Evolutionary conservation across 2,797 vertebrate species (phyloP).

Genomic region (Naso thynnoides): DNA sequence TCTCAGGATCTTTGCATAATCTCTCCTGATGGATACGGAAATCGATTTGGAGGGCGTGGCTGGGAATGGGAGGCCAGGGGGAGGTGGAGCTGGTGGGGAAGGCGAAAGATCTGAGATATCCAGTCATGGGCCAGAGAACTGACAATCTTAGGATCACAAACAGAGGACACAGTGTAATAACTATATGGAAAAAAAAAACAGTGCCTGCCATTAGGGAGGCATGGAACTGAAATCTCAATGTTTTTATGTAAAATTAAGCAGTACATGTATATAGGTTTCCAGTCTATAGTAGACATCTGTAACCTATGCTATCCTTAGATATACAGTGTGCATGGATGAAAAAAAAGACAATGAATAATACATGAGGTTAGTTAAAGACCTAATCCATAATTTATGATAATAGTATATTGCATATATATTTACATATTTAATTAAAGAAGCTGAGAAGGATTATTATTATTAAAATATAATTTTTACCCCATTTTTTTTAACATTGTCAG

Average conservation of each 20-base stretch:
- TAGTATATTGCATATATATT: neutral
- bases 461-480: neutral
- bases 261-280: too few species aligned
- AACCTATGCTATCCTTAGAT: neutral
- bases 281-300: too few species aligned
- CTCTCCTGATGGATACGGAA: conserved; percentile 60
- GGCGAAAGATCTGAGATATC: conserved; percentile 19
- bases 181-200: neutral
- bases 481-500: neutral
- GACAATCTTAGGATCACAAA: neutral
- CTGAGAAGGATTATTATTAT: too few species aligned
- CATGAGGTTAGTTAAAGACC: neutral
- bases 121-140: conserved; percentile 18
- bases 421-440: neutral
- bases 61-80: conserved; percentile 20
- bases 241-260: neutral
- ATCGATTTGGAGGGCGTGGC: conserved; percentile 64
- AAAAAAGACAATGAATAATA: conserved; percentile 10
- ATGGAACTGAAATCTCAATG: neutral
- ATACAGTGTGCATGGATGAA: neutral
- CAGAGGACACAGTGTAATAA: conserved; percentile 3
- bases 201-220: neutral
- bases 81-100: conserved; percentile 13
- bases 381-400: neutral
- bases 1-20: conserved; percentile 73